Percentiles rank a stretch among this genome's conserved stretches.
These are phyloP conservation scores for Taxidea taxus DNA, from an alignment of 2,113 vertebrate genomes.

Conservation along the genomic window DNA sequence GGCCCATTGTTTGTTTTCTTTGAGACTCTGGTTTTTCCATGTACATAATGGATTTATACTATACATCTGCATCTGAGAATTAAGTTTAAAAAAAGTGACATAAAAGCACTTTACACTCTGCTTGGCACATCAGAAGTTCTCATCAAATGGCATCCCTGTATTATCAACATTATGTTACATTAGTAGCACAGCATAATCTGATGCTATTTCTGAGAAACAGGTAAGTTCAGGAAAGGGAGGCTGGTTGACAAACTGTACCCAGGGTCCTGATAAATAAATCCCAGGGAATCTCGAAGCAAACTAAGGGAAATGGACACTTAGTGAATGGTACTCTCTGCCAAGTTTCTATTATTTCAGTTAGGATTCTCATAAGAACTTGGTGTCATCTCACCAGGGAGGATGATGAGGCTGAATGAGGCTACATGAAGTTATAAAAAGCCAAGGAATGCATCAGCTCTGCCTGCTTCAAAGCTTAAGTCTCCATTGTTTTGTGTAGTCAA, in stretches of 20 bases:
- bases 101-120: background rate
- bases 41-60: background rate
- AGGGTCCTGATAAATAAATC: background rate
- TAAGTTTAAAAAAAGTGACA: background rate
- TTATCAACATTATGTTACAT: background rate
- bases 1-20: background rate
- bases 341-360: background rate
- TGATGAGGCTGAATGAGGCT: background rate
- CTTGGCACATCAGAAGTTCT: background rate
- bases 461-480: background rate
- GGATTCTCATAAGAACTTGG: background rate
- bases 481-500: background rate
- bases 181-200: background rate
- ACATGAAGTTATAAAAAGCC: background rate
- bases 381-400: background rate
- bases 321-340: background rate
- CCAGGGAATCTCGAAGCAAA: background rate
- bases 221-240: background rate
- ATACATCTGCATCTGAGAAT: background rate
- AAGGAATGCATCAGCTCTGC: background rate
- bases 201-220: background rate
- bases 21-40: background rate
- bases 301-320: background rate
- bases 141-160: background rate
- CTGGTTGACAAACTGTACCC: background rate